Base-by-base conservation (phyloP, 1,140 invertebrate species). In the Megalonaias nervosa region DNA sequence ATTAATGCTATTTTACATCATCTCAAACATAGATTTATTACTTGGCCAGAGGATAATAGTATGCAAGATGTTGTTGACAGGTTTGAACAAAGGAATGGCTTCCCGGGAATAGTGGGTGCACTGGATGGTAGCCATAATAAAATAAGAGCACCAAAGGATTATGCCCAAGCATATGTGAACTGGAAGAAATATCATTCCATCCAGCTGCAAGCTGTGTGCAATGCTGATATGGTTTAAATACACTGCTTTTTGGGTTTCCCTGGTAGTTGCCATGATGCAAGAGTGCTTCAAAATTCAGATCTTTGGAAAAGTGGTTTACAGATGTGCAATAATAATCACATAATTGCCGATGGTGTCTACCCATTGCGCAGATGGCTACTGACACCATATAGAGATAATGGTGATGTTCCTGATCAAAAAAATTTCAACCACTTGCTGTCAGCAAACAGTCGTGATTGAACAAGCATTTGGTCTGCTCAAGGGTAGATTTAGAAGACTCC, bases 381-480 rank as follows among this genome's bases (percentile, higher is more conserved):
- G 21, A 84, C 75, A 16, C 81, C 83, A 5, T 84, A 67, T 38
- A 74, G 70, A 55, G 75, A 84, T 56, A 82, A 78, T 67, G 81
- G 75, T 19, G 77, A 86, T 21, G 83, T 74, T 21, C 21, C 23
- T 66, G 62, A 80, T 19, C 83, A 90, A 78, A 81, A 31, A 59
- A 77, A 75, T 62, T 90, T 79, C 74, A 90, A 90, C 75, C 67
- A 57, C 48, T 64, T 66, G 60, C 82, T 85, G 58, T 82, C 73
- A 69, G 19, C 71, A 67, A 81, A 77, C 38, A 64, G 88, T 58
- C 79, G 88, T 5, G 23, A 26, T 26, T 26, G 26, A 26, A 26
- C 26, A 2, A 26, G 26, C 26, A 26, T 26, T 26, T 1, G 26
- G 26, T 26, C 2, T 26, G 26, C 1, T 26, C n/a, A n/a, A n/a